Conservation (phyloP, 2,113 vertebrate genomes). For the Halichoerus grypus region DNA sequence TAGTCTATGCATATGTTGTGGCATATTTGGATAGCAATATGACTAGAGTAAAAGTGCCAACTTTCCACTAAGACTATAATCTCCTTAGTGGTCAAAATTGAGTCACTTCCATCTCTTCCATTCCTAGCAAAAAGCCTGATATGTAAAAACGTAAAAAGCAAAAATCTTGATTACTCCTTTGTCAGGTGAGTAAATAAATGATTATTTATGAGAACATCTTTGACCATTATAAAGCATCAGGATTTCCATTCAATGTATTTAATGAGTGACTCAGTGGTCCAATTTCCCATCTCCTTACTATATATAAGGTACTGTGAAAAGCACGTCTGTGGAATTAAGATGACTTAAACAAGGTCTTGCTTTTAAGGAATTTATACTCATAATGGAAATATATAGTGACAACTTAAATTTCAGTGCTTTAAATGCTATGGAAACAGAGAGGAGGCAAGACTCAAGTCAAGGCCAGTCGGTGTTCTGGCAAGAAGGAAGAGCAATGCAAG, state of each 20-base stretch:
- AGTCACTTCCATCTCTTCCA: neutral
- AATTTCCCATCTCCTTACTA: neutral
- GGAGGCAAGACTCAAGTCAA: neutral
- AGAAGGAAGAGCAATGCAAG: neutral
- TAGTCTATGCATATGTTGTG: neutral
- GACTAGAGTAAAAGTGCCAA: neutral
- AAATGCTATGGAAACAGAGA: neutral
- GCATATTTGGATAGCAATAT: neutral
- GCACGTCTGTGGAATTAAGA: constrained; percentile 2
- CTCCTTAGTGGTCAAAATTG: neutral
- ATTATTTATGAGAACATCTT: neutral
- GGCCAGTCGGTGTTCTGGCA: neutral
- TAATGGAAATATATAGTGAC: neutral
- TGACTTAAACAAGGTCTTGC: neutral
- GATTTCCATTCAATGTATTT: neutral
- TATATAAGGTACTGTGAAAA: neutral
- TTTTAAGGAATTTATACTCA: neutral
- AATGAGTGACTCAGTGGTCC: neutral
- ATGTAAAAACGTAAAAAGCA: neutral
- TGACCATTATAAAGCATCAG: neutral
- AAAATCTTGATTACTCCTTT: neutral
- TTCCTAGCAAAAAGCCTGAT: neutral
- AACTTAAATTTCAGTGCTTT: neutral
- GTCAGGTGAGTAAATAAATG: neutral
- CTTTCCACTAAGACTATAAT: neutral